A percentile compares a stretch with the other conserved stretches of the same genome.
Evolutionary conservation across 2,113 vertebrate genomes (phyloP).

Genomic region (Vimba vimba): DNA sequence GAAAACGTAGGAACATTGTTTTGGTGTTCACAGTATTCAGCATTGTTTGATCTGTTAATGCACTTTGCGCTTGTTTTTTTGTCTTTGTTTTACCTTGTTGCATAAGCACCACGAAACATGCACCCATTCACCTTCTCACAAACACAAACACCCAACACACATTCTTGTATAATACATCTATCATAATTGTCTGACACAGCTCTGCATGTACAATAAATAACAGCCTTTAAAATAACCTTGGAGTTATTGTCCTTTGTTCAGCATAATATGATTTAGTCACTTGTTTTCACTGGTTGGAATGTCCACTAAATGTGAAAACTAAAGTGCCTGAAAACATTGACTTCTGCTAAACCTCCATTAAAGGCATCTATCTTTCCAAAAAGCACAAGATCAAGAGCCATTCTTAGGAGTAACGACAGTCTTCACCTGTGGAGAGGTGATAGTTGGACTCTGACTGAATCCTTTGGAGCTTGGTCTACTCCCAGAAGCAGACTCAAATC

Average conservation of each 20-base stretch:
- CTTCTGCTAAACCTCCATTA: slow-evolving; percentile 56
- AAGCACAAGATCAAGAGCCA: slow-evolving; percentile 49
- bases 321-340: slow-evolving; percentile 71
- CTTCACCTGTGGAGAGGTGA: slow-evolving; percentile 64
- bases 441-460: slow-evolving; percentile 61
- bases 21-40: slow-evolving; percentile 82
- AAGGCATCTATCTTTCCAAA: slow-evolving; percentile 59
- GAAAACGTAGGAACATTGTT: slow-evolving; percentile 52
- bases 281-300: slow-evolving; percentile 70
- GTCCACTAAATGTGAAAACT: slow-evolving; percentile 68
- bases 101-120: slow-evolving; percentile 63
- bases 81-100: slow-evolving; percentile 62
- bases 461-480: slow-evolving; percentile 51
- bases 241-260: slow-evolving; percentile 56
- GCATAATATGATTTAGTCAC: slow-evolving; percentile 54
- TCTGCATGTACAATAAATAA: slow-evolving; percentile 68
- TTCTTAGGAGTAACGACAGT: slow-evolving; percentile 60
- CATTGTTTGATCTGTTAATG: slow-evolving; percentile 79
- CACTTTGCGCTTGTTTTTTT: slow-evolving; percentile 68
- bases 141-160: slow-evolving; percentile 54
- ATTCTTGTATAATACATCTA: slow-evolving; percentile 69
- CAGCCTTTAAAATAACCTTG: slow-evolving; percentile 71
- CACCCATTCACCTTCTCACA: slow-evolving; percentile 32
- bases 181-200: slow-evolving; percentile 35
- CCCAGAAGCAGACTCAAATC: slow-evolving; percentile 62